Evolutionary conservation across 2,797 vertebrate species (phyloP), one percentile per base, ranked within the genome.

Genomic region (Amphiprion clarkii): DNA sequence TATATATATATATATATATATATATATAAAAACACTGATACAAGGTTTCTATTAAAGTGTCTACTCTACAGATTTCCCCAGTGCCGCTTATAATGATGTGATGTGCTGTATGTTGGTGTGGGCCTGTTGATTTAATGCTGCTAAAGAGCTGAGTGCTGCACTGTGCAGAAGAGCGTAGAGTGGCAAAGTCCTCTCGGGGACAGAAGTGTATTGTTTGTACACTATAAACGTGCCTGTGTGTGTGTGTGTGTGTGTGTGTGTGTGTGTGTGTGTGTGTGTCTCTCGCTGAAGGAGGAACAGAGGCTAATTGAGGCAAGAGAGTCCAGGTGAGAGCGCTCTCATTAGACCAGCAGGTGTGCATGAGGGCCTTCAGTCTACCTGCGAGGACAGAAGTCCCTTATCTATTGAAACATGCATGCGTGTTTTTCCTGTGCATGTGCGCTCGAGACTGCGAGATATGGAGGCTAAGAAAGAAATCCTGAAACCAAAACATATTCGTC

Each of bases 271-370:
- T 74, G 65, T 74, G 69, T 71, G 85, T 21, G n/a, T 9, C 55
- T 78, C 79, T 82, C 69, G 63, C 78, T 82, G 79, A 79, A 83
- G 85, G 83, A 91, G 86, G 84, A 79, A 81, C 83, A 89, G 88
- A 88, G 87, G 90, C 90, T 94, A 93, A 95, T 92, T 93, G 92
- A 91, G 82, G 87, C 78, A 81, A 76, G 72, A 87, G 89, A 88
- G 85, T 86, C 90, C 89, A 88, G 89, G 91, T 92, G 88, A 93
- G 85, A 88, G 79, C 40, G 65, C 70, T 85, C 91, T 94, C 91
- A 90, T 93, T 93, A 90, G 89, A 87, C 71, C 81, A 89, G 84
- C 91, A 93, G 88, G 54, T 57, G 44, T 79, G 57, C 61, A 83
- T 85, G 71, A 64, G 70, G 62, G 52, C 66, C 80, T 85, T 77